These are phyloP conservation scores for Chionodraco myersi DNA, from an alignment of 2,113 vertebrate species.

Conservation along the genomic window DNA sequence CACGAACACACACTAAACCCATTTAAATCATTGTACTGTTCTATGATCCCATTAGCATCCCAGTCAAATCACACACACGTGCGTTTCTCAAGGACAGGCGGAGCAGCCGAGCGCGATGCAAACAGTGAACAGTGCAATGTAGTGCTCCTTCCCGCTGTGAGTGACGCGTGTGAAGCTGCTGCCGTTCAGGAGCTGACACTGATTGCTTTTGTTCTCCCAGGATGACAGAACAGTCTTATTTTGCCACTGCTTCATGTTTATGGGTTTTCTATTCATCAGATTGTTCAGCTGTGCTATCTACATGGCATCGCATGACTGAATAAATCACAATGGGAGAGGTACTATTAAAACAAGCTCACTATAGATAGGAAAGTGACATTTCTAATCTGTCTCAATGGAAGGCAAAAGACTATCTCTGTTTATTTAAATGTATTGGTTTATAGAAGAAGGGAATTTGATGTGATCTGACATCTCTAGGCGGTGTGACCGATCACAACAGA, in stretches of 20 bases:
- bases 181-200: constrained; percentile 7
- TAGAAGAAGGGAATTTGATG: too few relatives aligned
- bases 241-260: not conserved
- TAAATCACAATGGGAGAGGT: not conserved
- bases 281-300: not conserved
- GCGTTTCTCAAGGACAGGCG: constrained; percentile 33
- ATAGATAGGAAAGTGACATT: not conserved
- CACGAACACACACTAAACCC: constrained; percentile 20
- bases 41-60: not conserved
- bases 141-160: not conserved
- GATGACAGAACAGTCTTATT: not conserved
- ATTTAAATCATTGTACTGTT: constrained; percentile 7
- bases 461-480: too few relatives aligned
- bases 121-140: constrained; percentile 6
- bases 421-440: too few relatives aligned
- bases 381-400: not conserved
- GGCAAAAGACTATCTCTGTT: not conserved
- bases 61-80: constrained; percentile 9
- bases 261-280: not conserved
- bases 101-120: not conserved
- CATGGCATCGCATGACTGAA: not conserved
- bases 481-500: too few relatives aligned
- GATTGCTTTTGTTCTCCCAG: constrained; percentile 26
- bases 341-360: not conserved
- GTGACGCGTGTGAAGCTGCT: constrained; percentile 13